Base-by-base conservation (phyloP, 2,888 invertebrate species). In the Megamerina dolium region DNA sequence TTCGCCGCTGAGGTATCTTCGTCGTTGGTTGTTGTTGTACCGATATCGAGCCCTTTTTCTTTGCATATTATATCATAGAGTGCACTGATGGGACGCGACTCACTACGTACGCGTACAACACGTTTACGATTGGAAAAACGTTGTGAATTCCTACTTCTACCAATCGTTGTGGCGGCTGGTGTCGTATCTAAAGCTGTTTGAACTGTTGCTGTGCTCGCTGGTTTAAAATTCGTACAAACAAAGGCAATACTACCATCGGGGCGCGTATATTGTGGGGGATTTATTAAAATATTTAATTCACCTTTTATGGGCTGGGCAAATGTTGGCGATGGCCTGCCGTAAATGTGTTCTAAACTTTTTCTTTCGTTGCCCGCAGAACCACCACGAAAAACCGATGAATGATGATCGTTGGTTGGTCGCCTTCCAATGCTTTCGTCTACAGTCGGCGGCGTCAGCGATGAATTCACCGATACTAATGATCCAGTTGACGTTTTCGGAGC, bases 21-120 rank as follows among this genome's bases (percentile, higher is more conserved):
- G 53, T 55, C 58, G 56, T 54, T 58, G n/a, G 48, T 49, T 38
- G 53, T 57, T 31, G 56, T 60, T 37, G 57, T 57, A 43, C 57
- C 60, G 41, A 60, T 56, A 50, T 66, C 63, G 45, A 65, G 58
- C 45, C 68, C 68, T 54, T 69, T 68, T 62, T 71, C 70, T 60
- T 71, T 70, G 69, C 70, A 71, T 70, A 71, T 70, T 71, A 71
- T 71, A 46, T 71, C 69, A 54, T 70, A 71, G 43, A 71, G 58
- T 23, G 69, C 68, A 58, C 69, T 71, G 13, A 69, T 69, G 6
- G 70, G 70, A 46, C 70, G 68, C 50, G 69, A 68, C 46, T 70
- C 70, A 51, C 69, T 70, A 45, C 69, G 67, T 43, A 70, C 69
- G 46, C 69, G 62, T 46, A 70, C 67, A 27, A 63, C 64, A 6